Conservation (phyloP, 2,113 vertebrate genomes). For the Lampris incognitus region DNA sequence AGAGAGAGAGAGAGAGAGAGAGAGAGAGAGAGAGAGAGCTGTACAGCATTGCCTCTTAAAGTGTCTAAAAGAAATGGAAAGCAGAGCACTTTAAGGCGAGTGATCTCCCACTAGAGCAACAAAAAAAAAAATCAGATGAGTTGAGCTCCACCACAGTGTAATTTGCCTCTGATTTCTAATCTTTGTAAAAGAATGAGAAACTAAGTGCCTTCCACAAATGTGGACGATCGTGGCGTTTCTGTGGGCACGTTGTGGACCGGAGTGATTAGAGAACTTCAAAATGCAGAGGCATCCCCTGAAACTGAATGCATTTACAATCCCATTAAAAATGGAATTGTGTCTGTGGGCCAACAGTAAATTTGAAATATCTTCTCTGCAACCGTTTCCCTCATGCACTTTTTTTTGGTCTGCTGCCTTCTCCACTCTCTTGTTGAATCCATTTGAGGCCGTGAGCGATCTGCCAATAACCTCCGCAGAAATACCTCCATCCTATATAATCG, state of each 20-base stretch:
- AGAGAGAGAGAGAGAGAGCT: constrained; percentile 1
- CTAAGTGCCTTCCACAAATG: constrained; percentile 75
- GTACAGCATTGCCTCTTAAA: constrained; percentile 30
- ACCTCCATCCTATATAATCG: constrained; percentile 54
- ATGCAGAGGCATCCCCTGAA: constrained; percentile 81
- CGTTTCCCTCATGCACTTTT: constrained; percentile 58
- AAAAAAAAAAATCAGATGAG: constrained; percentile 49
- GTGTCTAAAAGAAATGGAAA: constrained; percentile 45
- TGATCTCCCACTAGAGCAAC: constrained; percentile 69
- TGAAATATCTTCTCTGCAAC: constrained; percentile 75
- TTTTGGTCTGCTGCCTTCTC: constrained; percentile 58
- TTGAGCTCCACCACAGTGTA: constrained; percentile 67
- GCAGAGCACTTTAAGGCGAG: constrained; percentile 62
- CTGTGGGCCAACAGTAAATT: constrained; percentile 82
- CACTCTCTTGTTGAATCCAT: constrained; percentile 60
- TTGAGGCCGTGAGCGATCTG: constrained; percentile 71
- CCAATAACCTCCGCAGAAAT: constrained; percentile 67
- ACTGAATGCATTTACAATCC: constrained; percentile 84
- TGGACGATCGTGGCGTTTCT: constrained; percentile 75
- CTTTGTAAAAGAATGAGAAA: constrained; percentile 74
- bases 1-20: constrained; percentile 21
- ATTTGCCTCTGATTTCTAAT: constrained; percentile 79
- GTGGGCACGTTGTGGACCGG: constrained; percentile 76
- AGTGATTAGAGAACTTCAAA: constrained; percentile 82
- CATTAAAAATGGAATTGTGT: constrained; percentile 85